Percentiles rank a stretch among this genome's conserved stretches.
Conservation (phyloP, 2,113 vertebrate species). For the Shinisaurus crocodilurus region DNA sequence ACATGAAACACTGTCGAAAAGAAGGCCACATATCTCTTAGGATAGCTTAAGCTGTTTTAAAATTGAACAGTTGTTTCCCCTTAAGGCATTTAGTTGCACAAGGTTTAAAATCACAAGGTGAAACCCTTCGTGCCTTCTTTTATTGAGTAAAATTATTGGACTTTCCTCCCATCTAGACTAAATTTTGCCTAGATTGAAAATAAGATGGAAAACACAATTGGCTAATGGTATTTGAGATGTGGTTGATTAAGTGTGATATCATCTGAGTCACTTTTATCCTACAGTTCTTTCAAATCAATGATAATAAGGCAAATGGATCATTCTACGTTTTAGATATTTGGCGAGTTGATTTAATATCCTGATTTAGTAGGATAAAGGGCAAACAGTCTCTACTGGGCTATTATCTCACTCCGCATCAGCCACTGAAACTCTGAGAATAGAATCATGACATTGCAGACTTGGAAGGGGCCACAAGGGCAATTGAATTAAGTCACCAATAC, state of each 20-base stretch:
- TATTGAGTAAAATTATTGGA: constrained; percentile 53
- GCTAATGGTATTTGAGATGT: constrained; percentile 30
- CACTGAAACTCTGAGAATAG: constrained; percentile 33
- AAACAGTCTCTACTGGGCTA: constrained; percentile 38
- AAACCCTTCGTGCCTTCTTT: constrained; percentile 34
- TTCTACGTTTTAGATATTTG: constrained; percentile 40
- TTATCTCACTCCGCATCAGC: constrained; percentile 35
- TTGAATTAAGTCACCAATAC: constrained; percentile 6
- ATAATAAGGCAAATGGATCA: constrained; percentile 35
- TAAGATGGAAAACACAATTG: constrained; percentile 39
- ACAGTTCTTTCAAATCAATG: constrained; percentile 50
- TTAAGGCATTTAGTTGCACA: constrained; percentile 25
- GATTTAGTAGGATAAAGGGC: constrained; percentile 33
- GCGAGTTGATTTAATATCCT: constrained; percentile 47
- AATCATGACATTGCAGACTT: constrained; percentile 8
- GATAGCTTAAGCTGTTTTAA: constrained; percentile 60
- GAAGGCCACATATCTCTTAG: constrained; percentile 50
- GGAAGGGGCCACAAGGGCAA: not conserved
- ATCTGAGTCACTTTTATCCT: constrained; percentile 47
- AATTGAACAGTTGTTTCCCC: constrained; percentile 56
- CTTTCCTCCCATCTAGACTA: constrained; percentile 19
- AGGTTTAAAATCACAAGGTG: not conserved
- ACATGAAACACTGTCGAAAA: constrained; percentile 46
- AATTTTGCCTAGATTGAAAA: constrained; percentile 52
- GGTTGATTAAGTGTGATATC: constrained; percentile 43